Evolutionary conservation across 2,888 invertebrate species (phyloP).

Genomic region (Ommatoiulus sabulosus): DNA sequence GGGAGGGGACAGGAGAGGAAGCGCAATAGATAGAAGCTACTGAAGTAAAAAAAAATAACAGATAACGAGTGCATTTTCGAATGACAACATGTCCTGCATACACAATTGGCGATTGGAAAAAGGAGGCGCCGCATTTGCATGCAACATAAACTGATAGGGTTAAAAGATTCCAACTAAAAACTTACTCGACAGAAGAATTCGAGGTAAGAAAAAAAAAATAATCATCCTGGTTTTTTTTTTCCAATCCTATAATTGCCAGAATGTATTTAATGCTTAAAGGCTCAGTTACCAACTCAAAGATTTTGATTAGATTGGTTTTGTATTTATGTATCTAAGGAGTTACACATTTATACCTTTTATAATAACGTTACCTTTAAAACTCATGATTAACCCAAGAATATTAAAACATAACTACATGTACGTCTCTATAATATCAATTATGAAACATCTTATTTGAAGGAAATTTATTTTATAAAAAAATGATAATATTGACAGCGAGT

Average conservation of each 20-base stretch:
- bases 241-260: neutral
- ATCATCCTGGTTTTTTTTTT: neutral
- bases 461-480: too few species aligned
- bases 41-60: neutral
- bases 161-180: neutral
- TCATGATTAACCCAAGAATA: too few species aligned
- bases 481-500: too few species aligned
- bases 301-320: neutral
- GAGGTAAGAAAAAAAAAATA: neutral
- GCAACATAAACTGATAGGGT: slow-evolving; percentile 3
- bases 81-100: slow-evolving; percentile 15
- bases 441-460: too few species aligned
- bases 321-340: too few species aligned
- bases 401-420: too few species aligned
- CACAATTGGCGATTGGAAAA: neutral
- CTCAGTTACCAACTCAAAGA: neutral
- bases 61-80: slow-evolving; percentile 37
- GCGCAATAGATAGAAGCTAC: slow-evolving; percentile 23
- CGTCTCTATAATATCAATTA: too few species aligned
- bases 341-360: too few species aligned
- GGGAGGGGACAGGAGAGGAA: slow-evolving; percentile 16
- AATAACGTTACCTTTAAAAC: too few species aligned
- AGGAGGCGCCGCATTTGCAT: neutral
- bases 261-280: neutral
- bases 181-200: neutral